Percentiles rank a stretch among this genome's conserved stretches.
Evolutionary conservation across 2,797 vertebrate species (phyloP).

Genomic region (Cephalopachus bancanus): DNA sequence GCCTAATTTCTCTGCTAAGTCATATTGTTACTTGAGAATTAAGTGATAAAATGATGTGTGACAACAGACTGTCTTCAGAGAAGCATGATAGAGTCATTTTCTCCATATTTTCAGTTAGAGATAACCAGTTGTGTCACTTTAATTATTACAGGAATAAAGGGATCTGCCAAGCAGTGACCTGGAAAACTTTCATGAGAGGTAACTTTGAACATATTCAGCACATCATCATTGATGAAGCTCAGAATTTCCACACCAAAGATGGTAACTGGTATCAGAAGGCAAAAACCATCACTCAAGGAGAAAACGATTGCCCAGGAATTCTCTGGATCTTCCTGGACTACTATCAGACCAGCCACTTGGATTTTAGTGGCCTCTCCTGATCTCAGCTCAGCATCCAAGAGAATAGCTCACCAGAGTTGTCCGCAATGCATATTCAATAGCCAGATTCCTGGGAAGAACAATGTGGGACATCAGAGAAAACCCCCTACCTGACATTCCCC

Average conservation of each 20-base stretch:
- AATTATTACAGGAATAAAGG: constrained; percentile 71
- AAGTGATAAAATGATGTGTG: neutral
- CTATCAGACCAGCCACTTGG: constrained; percentile 58
- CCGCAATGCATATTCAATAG: constrained; percentile 77
- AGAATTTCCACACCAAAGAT: constrained; percentile 66
- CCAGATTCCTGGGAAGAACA: neutral
- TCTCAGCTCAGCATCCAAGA: neutral
- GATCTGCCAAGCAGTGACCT: constrained; percentile 74
- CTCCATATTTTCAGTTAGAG: neutral
- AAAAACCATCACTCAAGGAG: neutral
- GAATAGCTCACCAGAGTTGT: constrained; percentile 76
- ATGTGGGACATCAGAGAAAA: too few species aligned
- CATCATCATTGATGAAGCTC: constrained; percentile 81
- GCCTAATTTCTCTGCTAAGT: neutral
- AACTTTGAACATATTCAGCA: neutral
- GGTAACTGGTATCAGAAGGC: constrained; percentile 77
- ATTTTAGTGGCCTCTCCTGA: constrained; percentile 11
- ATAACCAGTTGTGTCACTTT: constrained; percentile 26
- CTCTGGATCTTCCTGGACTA: constrained; percentile 84
- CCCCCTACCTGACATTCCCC: too few species aligned
- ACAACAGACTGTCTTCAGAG: neutral
- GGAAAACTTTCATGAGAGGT: neutral
- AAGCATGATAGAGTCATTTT: neutral
- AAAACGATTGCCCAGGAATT: neutral
- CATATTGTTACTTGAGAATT: neutral